A percentile compares a stretch with the other conserved stretches of the same genome.
Conservation (phyloP, 1,140 invertebrate genomes). For the Drosophila varians region DNA sequence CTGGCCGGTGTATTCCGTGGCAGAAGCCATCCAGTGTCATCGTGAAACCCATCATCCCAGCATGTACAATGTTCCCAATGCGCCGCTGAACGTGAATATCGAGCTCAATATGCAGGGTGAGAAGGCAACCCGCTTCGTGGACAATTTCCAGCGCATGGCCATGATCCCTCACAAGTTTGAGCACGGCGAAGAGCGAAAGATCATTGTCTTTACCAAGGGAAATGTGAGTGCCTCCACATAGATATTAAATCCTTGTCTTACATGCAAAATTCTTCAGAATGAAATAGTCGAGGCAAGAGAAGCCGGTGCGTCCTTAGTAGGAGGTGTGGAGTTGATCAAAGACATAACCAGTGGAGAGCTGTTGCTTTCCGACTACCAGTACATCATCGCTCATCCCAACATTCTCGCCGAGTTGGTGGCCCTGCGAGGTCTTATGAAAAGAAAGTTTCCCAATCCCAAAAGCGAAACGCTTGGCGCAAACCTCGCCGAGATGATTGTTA, state of each 20-base stretch:
- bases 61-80: constrained; percentile 89
- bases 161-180: constrained; percentile 88
- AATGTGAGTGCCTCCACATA: constrained; percentile 40
- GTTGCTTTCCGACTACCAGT: constrained; percentile 88
- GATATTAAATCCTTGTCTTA: neutral
- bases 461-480: constrained; percentile 88
- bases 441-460: constrained; percentile 88
- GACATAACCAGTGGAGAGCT: constrained; percentile 89
- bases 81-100: constrained; percentile 86
- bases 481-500: constrained; percentile 86
- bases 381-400: constrained; percentile 89
- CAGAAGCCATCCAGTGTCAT: constrained; percentile 89
- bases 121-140: constrained; percentile 86
- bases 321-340: constrained; percentile 89
- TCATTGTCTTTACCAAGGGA: constrained; percentile 90
- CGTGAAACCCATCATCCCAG: constrained; percentile 91
- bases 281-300: constrained; percentile 42
- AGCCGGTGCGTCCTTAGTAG: constrained; percentile 88
- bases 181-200: constrained; percentile 86
- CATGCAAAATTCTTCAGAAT: neutral
- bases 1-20: constrained; percentile 87
- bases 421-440: constrained; percentile 90
- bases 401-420: constrained; percentile 90
- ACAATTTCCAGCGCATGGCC: constrained; percentile 86
- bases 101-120: constrained; percentile 89